A percentile compares a stretch with the other conserved stretches of the same genome.
Evolutionary conservation across 2,888 invertebrate genomes (phyloP).

Genomic region (Pristionchus maxplancki): DNA sequence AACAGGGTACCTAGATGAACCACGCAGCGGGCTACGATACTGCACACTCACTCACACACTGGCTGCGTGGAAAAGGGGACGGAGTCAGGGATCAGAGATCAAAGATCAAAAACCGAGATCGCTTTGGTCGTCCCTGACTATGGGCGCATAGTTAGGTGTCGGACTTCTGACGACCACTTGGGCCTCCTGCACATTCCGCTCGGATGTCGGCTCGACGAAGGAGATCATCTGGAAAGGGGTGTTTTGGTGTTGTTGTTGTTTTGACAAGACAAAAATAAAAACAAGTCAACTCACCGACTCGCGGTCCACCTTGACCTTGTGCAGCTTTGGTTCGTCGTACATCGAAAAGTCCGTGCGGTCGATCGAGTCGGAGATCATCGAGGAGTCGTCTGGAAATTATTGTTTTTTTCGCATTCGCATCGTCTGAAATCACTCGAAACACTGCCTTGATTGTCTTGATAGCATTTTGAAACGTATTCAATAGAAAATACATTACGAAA

Average conservation of each 20-base stretch:
- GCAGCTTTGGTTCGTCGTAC: slow-evolving; percentile 50
- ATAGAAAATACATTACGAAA: too few species aligned
- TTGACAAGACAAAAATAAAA: neutral
- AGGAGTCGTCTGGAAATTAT: slow-evolving; percentile 20
- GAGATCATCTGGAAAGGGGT: slow-evolving; percentile 49
- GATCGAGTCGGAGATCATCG: slow-evolving; percentile 36
- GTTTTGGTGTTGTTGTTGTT: neutral
- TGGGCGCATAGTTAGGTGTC: slow-evolving; percentile 15
- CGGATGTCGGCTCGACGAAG: slow-evolving; percentile 39
- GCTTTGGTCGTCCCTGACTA: slow-evolving; percentile 18
- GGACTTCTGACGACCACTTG: neutral
- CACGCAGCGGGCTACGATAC: slow-evolving; percentile 9
- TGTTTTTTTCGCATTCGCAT: too few species aligned
- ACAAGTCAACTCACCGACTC: slow-evolving; percentile 42
- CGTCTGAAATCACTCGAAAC: too few species aligned
- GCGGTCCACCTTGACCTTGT: slow-evolving; percentile 33
- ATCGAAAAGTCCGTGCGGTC: slow-evolving; percentile 45
- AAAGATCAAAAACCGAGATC: slow-evolving; percentile 49
- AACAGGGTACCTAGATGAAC: slow-evolving; percentile 18
- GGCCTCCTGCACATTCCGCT: neutral
- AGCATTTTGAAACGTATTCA: too few species aligned
- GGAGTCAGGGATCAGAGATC: slow-evolving; percentile 3
- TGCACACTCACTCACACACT: slow-evolving; percentile 24
- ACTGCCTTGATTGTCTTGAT: too few species aligned
- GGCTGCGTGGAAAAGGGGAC: neutral